Percentiles rank a stretch among this genome's conserved stretches.
Conservation (phyloP, 2,797 vertebrate species). For the Parauchenoglanis ngamensis region DNA sequence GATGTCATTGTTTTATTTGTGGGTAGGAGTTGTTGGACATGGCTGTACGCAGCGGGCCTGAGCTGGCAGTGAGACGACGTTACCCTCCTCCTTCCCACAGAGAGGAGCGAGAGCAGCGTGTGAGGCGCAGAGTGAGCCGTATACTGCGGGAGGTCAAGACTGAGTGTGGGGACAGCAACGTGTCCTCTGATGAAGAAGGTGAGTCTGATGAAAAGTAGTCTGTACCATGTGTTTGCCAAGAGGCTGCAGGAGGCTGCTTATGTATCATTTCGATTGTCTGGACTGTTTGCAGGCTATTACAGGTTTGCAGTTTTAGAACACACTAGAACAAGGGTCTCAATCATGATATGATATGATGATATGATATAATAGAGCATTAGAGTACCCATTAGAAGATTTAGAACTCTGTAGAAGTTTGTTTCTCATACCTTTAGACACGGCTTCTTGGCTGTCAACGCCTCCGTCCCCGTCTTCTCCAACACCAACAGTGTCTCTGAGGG, state of each 20-base stretch:
- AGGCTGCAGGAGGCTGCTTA: background rate
- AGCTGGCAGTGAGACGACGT: slow-evolving; percentile 78
- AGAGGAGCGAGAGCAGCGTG: slow-evolving; percentile 84
- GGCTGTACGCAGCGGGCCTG: slow-evolving; percentile 84
- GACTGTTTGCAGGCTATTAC: background rate
- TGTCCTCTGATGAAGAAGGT: slow-evolving; percentile 97
- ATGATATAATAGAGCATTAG: background rate
- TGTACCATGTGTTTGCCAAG: background rate
- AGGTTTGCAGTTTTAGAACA: background rate
- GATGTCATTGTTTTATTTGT: slow-evolving; percentile 15
- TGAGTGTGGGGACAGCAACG: slow-evolving; percentile 89
- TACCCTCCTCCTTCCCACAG: slow-evolving; percentile 72
- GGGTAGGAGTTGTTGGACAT: slow-evolving; percentile 87
- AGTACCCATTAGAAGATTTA: background rate
- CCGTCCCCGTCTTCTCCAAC: slow-evolving; percentile 81
- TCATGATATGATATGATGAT: no score
- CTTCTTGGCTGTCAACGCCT: slow-evolving; percentile 73
- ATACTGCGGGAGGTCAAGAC: slow-evolving; percentile 91
- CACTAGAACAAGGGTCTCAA: no score
- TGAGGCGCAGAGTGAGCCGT: slow-evolving; percentile 83
- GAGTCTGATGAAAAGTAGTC: slow-evolving; percentile 48
- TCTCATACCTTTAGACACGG: slow-evolving; percentile 65
- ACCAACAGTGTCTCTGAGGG: slow-evolving; percentile 82
- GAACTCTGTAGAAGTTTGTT: background rate
- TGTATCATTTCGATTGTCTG: background rate